Percentiles rank a stretch among this genome's conserved stretches.
Evolutionary conservation across 2,888 invertebrate species (phyloP).

Genomic region (Nomada hirtipes): DNA sequence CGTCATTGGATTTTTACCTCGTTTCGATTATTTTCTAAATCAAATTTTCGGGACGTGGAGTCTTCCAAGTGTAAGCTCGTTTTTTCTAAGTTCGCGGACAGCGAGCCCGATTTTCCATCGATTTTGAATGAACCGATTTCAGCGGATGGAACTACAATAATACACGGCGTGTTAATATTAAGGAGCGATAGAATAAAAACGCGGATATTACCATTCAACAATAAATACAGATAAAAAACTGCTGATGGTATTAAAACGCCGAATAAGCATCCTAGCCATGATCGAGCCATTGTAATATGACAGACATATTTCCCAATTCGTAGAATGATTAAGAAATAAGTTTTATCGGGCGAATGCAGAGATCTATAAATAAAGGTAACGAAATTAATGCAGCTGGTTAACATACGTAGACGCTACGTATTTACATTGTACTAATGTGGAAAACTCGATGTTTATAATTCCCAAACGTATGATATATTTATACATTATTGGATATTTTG

Average conservation of each 20-base stretch:
- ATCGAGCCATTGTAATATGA: conserved; percentile 79
- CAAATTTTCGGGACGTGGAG: conserved; percentile 21
- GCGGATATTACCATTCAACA: conserved; percentile 77
- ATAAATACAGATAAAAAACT: conserved; percentile 76
- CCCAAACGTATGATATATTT: background rate
- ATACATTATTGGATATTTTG: background rate
- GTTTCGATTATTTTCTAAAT: conserved; percentile 45
- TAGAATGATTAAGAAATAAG: conserved; percentile 58
- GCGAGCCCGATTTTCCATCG: conserved; percentile 45
- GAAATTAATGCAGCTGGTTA: background rate
- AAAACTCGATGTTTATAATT: background rate
- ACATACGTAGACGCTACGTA: background rate
- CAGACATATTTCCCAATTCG: conserved; percentile 76
- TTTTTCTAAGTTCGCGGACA: conserved; percentile 21
- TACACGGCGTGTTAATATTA: conserved; percentile 4
- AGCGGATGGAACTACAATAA: conserved; percentile 63
- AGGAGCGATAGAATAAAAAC: background rate
- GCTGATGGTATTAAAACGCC: conserved; percentile 73
- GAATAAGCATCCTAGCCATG: conserved; percentile 80
- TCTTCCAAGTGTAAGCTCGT: conserved; percentile 27
- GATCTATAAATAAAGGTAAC: conserved; percentile 43
- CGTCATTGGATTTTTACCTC: conserved; percentile 56
- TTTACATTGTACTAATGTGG: background rate
- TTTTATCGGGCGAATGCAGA: conserved; percentile 24
- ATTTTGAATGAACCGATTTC: conserved; percentile 51